These are phyloP conservation scores for Aselliscus stoliczkanus DNA, from an alignment of 2,797 vertebrate species.

Conservation along the genomic window DNA sequence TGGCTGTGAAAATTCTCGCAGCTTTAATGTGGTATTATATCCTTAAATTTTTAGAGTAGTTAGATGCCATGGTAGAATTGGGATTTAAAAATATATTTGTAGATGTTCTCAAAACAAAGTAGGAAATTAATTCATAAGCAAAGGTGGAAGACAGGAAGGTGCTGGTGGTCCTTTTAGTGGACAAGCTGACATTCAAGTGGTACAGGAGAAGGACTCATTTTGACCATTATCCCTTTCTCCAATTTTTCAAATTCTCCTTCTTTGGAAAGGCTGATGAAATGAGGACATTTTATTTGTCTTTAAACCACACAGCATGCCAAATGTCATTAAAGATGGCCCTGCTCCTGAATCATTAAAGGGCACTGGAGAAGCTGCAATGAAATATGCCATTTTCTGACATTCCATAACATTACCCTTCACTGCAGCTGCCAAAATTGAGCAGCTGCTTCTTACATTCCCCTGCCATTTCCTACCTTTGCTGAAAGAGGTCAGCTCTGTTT, in stretches of 20 bases:
- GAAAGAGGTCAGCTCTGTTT: slow-evolving; percentile 70
- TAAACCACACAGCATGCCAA: slow-evolving; percentile 39
- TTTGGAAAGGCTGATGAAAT: slow-evolving; percentile 25
- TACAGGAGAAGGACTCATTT: neutral
- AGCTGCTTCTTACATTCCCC: slow-evolving; percentile 64
- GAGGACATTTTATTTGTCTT: slow-evolving; percentile 59
- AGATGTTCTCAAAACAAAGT: neutral
- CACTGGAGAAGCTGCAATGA: slow-evolving; percentile 2
- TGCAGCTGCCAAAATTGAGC: slow-evolving; percentile 65
- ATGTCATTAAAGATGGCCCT: slow-evolving; percentile 30
- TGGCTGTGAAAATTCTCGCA: neutral
- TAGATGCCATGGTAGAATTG: neutral
- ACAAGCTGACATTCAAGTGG: neutral
- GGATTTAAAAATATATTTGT: neutral
- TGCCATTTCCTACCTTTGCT: neutral
- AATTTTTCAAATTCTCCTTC: slow-evolving; percentile 6
- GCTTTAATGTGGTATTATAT: neutral
- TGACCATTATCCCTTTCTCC: neutral
- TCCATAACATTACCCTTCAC: slow-evolving; percentile 57
- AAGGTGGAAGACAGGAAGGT: neutral
- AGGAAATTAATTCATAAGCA: neutral
- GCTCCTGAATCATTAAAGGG: slow-evolving; percentile 65
- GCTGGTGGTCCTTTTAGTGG: neutral
- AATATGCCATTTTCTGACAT: slow-evolving; percentile 56
- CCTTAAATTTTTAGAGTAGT: neutral